These are phyloP conservation scores for Parapsyche elsis DNA, from an alignment of 1,140 invertebrate species.

Conservation along the genomic window DNA sequence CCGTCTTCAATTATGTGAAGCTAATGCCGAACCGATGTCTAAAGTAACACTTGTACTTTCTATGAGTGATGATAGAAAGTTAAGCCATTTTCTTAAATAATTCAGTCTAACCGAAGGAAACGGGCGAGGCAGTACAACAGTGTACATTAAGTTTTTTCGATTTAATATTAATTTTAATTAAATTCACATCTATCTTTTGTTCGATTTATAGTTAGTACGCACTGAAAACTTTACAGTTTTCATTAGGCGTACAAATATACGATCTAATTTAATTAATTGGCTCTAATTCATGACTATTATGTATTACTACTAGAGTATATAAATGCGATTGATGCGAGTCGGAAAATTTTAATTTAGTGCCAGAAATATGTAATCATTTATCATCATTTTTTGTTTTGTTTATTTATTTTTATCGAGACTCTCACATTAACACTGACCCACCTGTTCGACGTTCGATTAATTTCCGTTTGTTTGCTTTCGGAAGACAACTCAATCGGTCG, in stretches of 20 bases:
- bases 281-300: too few species aligned
- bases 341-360: not conserved
- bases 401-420: not conserved
- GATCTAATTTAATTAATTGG: too few species aligned
- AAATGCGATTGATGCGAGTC: too few species aligned
- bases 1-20: slow-evolving; percentile 31
- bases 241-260: too few species aligned
- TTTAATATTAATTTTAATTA: too few species aligned
- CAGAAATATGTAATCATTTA: not conserved
- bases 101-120: too few species aligned
- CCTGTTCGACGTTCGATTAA: slow-evolving; percentile 19
- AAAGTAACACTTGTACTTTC: slow-evolving; percentile 29
- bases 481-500: slow-evolving; percentile 31
- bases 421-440: slow-evolving; percentile 12
- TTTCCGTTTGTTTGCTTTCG: slow-evolving; percentile 29
- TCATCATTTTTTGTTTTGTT: not conserved
- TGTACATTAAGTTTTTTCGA: too few species aligned
- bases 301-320: too few species aligned
- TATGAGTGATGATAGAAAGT: slow-evolving; percentile 39
- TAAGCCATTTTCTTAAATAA: not conserved
- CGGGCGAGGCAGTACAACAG: too few species aligned
- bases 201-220: too few species aligned
- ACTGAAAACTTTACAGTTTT: too few species aligned
- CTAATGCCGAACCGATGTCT: slow-evolving; percentile 8
- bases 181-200: too few species aligned